Percentiles rank a stretch among this genome's conserved stretches.
phyloP scores from a whole-genome alignment of 2,888 invertebrate genomes.

The Pocota personata region DNA sequence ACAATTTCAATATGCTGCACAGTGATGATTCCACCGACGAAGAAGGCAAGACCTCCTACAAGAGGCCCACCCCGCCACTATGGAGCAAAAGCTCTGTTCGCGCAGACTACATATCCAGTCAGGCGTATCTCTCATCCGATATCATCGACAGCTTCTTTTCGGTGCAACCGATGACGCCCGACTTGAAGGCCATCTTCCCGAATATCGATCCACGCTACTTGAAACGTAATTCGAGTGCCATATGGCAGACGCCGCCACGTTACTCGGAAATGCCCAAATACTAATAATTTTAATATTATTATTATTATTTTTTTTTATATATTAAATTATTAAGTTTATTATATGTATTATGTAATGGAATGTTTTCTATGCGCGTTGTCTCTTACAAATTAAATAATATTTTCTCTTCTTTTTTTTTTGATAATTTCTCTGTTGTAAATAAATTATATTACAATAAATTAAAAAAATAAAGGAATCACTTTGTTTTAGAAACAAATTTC shows the following conservation, averaged over 20 bases:
- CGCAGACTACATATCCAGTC: conserved; percentile 82
- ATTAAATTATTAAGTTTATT: conserved; percentile 68
- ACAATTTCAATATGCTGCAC: conserved; percentile 82
- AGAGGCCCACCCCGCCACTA: conserved; percentile 80
- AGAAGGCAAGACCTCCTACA: conserved; percentile 79
- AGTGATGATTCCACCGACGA: conserved; percentile 83
- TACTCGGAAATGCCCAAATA: conserved; percentile 84
- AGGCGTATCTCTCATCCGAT: conserved; percentile 81
- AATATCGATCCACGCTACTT: conserved; percentile 86
- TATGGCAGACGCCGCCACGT: conserved; percentile 89
- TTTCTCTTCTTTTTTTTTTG: not conserved
- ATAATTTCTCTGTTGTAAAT: conserved; percentile 50
- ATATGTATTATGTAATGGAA: conserved; percentile 30
- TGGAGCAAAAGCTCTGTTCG: conserved; percentile 84
- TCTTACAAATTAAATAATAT: not conserved
- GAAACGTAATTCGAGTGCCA: conserved; percentile 89
- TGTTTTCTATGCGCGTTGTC: conserved; percentile 37
- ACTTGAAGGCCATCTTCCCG: conserved; percentile 88
- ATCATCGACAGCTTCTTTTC: conserved; percentile 86
- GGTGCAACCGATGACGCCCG: conserved; percentile 85
- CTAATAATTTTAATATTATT: conserved; percentile 73
- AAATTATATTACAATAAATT: conserved; percentile 48
- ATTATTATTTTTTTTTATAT: conserved; percentile 11
- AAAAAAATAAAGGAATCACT: conserved; percentile 28
- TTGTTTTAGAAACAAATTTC: conserved; percentile 36